A percentile compares a stretch with the other conserved stretches of the same genome.
Evolutionary conservation across 1,140 invertebrate genomes (phyloP).

Genomic region (Cyclina sinensis): DNA sequence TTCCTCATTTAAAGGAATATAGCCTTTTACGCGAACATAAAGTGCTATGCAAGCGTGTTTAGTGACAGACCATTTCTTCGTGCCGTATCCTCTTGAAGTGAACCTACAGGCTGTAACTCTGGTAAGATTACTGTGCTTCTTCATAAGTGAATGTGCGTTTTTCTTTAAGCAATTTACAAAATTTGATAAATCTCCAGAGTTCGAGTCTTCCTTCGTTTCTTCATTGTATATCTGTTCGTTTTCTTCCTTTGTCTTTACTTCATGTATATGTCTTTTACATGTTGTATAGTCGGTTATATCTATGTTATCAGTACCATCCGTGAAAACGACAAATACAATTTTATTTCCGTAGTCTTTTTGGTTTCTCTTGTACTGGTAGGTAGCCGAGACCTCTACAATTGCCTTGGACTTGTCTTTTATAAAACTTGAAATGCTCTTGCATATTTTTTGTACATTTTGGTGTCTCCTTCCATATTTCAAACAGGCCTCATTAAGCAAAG

Average conservation of each 20-base stretch:
- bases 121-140: not conserved
- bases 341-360: not conserved
- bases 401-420: not conserved
- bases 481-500: not conserved
- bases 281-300: not conserved
- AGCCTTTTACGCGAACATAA: not conserved
- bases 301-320: not conserved
- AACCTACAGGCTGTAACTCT: not conserved
- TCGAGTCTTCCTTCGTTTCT: not conserved
- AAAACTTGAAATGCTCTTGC: not conserved
- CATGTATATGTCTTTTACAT: not conserved
- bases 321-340: not conserved
- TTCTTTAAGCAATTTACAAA: not conserved
- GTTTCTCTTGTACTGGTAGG: not conserved
- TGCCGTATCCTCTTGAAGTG: not conserved
- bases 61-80: not conserved
- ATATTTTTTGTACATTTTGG: not conserved
- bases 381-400: not conserved
- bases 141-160: not conserved
- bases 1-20: constrained; percentile 2
- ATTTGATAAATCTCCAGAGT: not conserved
- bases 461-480: not conserved
- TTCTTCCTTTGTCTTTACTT: not conserved
- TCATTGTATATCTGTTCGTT: not conserved
- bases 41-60: not conserved